Base-by-base conservation (phyloP, 2,113 vertebrate species). In the Corydoras maculifer region DNA sequence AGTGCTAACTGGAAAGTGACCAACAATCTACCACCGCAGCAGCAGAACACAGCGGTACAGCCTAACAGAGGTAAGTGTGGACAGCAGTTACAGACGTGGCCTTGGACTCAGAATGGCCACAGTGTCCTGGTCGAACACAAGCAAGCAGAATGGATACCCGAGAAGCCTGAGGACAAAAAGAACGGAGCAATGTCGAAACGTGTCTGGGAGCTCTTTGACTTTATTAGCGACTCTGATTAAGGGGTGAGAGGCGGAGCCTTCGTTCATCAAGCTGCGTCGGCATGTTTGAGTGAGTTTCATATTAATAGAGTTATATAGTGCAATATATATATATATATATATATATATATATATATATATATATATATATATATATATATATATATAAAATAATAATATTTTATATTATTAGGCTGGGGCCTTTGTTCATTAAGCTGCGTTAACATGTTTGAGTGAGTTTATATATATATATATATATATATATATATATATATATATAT, bases 171-270 rank as follows among this genome's bases (percentile, higher is more conserved):
- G 55, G 18, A 25, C 68, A 77, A 54, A 72, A 58, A 3, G 7
- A 32, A 68, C n/a, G 54, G 53, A 73, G 57, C 32, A 60, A 49
- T 69, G 70, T 65, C 69, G 57, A 8, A 76, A 62, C 68, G 71
- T 77, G 66, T 31, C 84, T 90, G 86, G 89, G 82, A 88, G 50
- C 69, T 90, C 68, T 90, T 91, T 82, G 82, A 84, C 51, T 77
- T 83, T 29, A 72, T 65, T 31, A 76, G 60, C 55, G 80, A 84
- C 59, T 83, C 81, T 65, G 81, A 83, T 32, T 83, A 62, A 77
- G 50, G 18, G 2, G 12, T 11, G 13, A 61, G 43, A 25, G 18
- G 18, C 18, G 18, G 1, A 2, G 18, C 18, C 30, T 60, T 43
- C 18, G 18, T 25, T 43, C 35, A 43, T 43, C 4, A 43, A 43